Conservation (phyloP, 2,113 vertebrate genomes). For the Pithys albifrons region DNA sequence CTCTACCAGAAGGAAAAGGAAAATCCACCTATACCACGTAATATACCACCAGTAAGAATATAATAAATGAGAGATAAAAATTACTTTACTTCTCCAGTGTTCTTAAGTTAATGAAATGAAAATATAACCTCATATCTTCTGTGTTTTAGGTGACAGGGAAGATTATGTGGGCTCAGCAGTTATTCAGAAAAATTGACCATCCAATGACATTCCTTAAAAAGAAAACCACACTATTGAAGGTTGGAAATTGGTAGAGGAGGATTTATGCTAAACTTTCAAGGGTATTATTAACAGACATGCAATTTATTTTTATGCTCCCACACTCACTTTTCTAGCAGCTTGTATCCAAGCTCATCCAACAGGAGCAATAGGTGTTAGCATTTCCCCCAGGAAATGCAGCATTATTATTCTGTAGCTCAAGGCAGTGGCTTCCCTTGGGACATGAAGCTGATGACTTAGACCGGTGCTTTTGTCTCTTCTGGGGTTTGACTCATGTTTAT, state of each 20-base stretch:
- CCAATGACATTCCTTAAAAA: conserved; percentile 83
- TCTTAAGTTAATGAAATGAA: neutral
- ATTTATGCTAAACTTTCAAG: neutral
- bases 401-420: neutral
- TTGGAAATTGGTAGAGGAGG: conserved; percentile 29
- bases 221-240: conserved; percentile 77
- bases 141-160: conserved; percentile 78
- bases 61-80: neutral
- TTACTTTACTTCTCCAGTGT: neutral
- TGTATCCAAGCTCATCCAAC: neutral
- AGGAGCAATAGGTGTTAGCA: neutral
- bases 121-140: neutral
- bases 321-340: neutral
- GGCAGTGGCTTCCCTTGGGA: neutral
- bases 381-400: neutral
- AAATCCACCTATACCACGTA: conserved; percentile 75
- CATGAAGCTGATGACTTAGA: neutral
- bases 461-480: neutral
- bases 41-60: conserved; percentile 77
- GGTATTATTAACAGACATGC: neutral
- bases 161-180: conserved; percentile 83
- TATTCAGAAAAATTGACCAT: conserved; percentile 80
- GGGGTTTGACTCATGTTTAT: neutral
- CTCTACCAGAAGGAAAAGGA: conserved; percentile 80
- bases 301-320: neutral